Percentiles rank a stretch among this genome's conserved stretches.
These are phyloP conservation scores for Apocrypta bakeri DNA, from an alignment of 1,140 invertebrate species.

Conservation along the genomic window DNA sequence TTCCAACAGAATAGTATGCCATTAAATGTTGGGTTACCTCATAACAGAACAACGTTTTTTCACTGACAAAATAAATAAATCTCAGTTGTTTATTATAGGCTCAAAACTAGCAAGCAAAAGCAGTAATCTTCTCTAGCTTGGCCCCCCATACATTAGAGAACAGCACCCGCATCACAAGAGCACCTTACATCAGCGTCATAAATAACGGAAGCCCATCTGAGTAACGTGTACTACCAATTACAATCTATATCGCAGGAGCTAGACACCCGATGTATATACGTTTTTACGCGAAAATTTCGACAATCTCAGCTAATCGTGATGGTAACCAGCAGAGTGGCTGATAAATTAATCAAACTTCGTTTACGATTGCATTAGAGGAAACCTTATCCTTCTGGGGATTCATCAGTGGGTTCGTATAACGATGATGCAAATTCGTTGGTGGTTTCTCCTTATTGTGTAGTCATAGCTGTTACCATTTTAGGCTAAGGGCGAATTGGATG, in stretches of 20 bases:
- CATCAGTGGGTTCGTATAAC: neutral
- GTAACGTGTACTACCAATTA: neutral
- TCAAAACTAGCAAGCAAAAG: neutral
- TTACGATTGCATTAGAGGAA: neutral
- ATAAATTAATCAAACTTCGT: neutral
- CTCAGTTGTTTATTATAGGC: neutral
- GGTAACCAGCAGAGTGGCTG: neutral
- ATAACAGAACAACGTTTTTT: no score
- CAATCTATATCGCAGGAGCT: neutral
- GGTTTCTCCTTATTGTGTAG: neutral
- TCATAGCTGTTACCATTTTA: neutral
- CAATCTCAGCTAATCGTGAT: neutral
- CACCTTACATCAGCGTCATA: conserved; percentile 1
- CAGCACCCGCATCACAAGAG: neutral
- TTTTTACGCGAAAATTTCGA: neutral
- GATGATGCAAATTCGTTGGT: neutral
- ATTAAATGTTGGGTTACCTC: no score
- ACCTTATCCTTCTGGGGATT: neutral
- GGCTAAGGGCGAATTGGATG: neutral
- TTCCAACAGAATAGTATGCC: no score
- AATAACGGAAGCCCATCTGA: neutral
- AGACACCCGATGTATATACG: neutral
- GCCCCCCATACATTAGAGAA: neutral
- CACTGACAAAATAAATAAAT: neutral
- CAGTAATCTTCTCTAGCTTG: neutral